phyloP scores from a whole-genome alignment of 2,113 vertebrate genomes.

The Paralichthys olivaceus region DNA sequence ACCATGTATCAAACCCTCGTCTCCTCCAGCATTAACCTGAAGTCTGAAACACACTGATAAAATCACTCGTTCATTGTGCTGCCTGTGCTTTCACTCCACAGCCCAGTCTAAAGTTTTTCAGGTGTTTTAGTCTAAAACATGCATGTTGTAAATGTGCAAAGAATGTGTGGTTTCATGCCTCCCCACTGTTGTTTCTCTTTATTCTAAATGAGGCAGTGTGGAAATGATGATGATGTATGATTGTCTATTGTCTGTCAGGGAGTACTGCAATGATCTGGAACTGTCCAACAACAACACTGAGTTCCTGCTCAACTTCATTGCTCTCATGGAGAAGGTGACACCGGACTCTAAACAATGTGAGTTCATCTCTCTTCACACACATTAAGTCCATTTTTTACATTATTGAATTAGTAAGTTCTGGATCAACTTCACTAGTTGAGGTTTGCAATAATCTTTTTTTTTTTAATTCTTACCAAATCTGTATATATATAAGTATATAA shows the following conservation, averaged over 20 bases:
- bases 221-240: constrained; percentile 5
- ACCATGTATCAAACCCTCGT: not conserved
- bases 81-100: constrained; percentile 22
- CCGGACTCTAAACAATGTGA: constrained; percentile 99
- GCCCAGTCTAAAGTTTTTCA: constrained; percentile 2
- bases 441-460: not conserved
- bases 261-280: constrained; percentile 99
- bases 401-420: too few species aligned
- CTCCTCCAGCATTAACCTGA: constrained; percentile 19
- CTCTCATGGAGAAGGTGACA: constrained; percentile 99
- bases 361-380: constrained; percentile 55
- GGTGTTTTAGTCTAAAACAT: constrained; percentile 9
- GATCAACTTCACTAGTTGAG: too few species aligned
- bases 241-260: constrained; percentile 84
- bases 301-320: constrained; percentile 98
- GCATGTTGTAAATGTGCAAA: constrained; percentile 48
- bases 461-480: not conserved
- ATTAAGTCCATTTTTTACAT: not conserved
- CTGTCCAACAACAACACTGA: constrained; percentile 98
- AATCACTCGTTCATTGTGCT: constrained; percentile 29
- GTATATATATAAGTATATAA: too few species aligned
- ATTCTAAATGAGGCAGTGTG: constrained; percentile 1
- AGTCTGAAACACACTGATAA: constrained; percentile 25
- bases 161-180: constrained; percentile 12
- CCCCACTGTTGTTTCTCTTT: constrained; percentile 14